Conservation (phyloP, 1,140 invertebrate genomes). For the Sinonovacula constricta region DNA sequence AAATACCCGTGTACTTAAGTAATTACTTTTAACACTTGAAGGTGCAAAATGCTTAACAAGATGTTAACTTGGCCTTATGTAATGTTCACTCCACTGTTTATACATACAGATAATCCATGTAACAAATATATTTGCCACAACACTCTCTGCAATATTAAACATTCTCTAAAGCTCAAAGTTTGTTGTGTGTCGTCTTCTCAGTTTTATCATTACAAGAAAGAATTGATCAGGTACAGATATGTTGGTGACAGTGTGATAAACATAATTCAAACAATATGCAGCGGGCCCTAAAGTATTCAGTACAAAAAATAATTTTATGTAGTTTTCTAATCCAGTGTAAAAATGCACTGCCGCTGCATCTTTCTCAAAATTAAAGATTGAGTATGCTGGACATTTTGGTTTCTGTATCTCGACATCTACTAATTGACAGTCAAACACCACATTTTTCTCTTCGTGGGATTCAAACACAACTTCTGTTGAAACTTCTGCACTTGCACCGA, state of each 20-base stretch:
- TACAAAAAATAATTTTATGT: conserved; percentile 47
- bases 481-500: background rate
- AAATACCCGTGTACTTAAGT: conserved; percentile 65
- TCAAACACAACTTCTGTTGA: background rate
- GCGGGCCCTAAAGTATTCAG: conserved; percentile 49
- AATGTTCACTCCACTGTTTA: conserved; percentile 42
- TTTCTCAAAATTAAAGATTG: conserved; percentile 20
- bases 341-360: conserved; percentile 30
- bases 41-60: conserved; percentile 54
- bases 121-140: conserved; percentile 39
- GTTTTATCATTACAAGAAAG: conserved; percentile 48
- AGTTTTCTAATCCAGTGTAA: conserved; percentile 49
- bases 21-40: conserved; percentile 59
- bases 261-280: conserved; percentile 36
- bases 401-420: conserved; percentile 7
- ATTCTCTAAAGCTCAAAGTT: conserved; percentile 51
- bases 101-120: conserved; percentile 54
- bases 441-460: background rate
- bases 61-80: conserved; percentile 34
- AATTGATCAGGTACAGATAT: conserved; percentile 45
- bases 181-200: conserved; percentile 35
- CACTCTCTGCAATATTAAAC: conserved; percentile 37
- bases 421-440: no score
- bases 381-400: background rate
- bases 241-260: conserved; percentile 32